phyloP scores from a whole-genome alignment of 2,113 vertebrate genomes.

The Hyperopisus bebe region DNA sequence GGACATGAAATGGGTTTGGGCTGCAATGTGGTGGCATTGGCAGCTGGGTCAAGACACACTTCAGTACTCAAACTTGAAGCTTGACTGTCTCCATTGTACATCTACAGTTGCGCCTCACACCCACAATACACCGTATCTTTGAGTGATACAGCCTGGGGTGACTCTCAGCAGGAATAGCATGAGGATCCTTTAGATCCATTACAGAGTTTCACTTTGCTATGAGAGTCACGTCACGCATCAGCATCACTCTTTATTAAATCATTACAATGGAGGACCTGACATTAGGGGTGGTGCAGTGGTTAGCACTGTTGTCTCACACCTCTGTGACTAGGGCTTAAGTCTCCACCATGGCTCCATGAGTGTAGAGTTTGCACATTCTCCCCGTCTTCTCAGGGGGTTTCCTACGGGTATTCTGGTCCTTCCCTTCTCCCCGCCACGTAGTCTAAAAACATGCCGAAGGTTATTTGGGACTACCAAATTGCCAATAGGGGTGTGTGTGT shows the following conservation, averaged over 20 bases:
- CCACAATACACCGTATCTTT: not conserved
- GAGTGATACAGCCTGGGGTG: not conserved
- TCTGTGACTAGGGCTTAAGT: not conserved
- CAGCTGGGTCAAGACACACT: not conserved
- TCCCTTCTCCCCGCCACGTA: not conserved
- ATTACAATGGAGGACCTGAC: not conserved
- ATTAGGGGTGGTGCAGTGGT: not conserved
- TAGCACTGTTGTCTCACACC: not conserved
- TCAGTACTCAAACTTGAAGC: not conserved
- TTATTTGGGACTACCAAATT: not conserved
- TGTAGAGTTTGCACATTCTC: not conserved
- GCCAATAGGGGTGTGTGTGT: not conserved
- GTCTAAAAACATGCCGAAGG: not conserved
- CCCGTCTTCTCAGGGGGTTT: not conserved
- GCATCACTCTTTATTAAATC: not conserved
- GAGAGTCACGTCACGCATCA: not conserved
- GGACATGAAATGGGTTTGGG: not conserved
- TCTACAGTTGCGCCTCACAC: not conserved
- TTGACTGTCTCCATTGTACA: not conserved
- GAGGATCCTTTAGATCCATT: not conserved
- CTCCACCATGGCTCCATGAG: not conserved
- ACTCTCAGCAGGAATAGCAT: not conserved
- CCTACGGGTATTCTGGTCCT: not conserved
- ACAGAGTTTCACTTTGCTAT: not conserved
- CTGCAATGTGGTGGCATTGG: not conserved